Base-by-base conservation (phyloP, 2,888 invertebrate species). In the Panzeria rudis region DNA sequence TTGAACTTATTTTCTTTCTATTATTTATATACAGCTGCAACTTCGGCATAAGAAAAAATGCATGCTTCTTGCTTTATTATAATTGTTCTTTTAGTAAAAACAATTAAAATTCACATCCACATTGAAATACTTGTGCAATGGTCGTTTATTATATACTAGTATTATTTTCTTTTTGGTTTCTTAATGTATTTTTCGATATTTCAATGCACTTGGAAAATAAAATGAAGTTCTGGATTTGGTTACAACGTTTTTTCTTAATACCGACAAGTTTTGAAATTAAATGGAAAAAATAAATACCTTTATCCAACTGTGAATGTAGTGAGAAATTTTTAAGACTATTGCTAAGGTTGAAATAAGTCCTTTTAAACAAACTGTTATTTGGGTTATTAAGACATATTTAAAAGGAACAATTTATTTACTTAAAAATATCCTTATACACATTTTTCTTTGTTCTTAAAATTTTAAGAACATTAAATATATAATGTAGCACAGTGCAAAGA, bases 31-130 rank as follows among this genome's bases (percentile, higher is more conserved):
- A n/a, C 52, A 69, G 11, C 62, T 61, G 62, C 35, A 71, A 56
- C 29, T 68, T 23, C 25, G 17, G 44, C 76, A 68, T 44, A 13
- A 68, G 29, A 47, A 23, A 47, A 44, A 23, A 68, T 56, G 38
- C 50, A 56, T 56, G 52, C 17, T 52, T 20, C 44, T 71, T 71
- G 56, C 80, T 44, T 23, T 17, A 62, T 44, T 72, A 29, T 72
- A 79, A 72, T 68, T 83, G 72, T 68, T 72, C 66, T 78, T 59
- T 50, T 29, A 41, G 20, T 8, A 50, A 72, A 77, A 83, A 72
- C 52, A 83, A 72, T 83, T 77, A 83, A 78, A 68, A 44, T 69
- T 2, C 44, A 64, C 54, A 62, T 23, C 6, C 25, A n/a, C 8
- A 41, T 68, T 35, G 29, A 52, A 66, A 20, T 23, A 50, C 17